Evolutionary conservation across 2,113 vertebrate species (phyloP).

Genomic region (Pelecanus crispus): DNA sequence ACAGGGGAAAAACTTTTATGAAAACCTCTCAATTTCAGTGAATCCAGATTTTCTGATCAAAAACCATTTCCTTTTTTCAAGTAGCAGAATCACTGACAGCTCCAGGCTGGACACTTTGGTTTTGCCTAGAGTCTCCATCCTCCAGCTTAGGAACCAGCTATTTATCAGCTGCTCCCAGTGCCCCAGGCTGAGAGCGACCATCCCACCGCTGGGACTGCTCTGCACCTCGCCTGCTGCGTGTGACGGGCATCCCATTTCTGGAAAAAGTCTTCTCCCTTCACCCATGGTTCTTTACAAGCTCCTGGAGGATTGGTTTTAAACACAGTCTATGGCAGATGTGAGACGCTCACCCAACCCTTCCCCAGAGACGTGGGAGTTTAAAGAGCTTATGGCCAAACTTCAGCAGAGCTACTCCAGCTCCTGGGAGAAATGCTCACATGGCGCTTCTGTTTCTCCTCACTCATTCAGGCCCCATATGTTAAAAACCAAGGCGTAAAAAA

Average conservation of each 20-base stretch:
- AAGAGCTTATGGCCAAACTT: constrained; percentile 3
- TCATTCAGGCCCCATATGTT: background rate
- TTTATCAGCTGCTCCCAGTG: background rate
- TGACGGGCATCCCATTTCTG: background rate
- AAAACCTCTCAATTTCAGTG: background rate
- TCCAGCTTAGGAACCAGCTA: background rate
- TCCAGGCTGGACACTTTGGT: background rate
- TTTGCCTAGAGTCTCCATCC: background rate
- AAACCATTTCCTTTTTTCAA: background rate
- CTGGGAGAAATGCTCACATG: background rate
- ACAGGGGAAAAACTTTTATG: background rate
- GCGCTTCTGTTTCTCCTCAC: constrained; percentile 6
- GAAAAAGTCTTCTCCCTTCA: background rate
- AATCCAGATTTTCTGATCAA: background rate
- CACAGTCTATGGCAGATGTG: background rate
- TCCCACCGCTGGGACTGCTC: fast-evolving
- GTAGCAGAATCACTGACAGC: background rate
- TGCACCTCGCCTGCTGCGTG: fast-evolving
- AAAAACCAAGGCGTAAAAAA: background rate
- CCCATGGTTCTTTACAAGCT: background rate
- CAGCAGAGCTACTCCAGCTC: background rate
- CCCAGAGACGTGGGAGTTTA: background rate
- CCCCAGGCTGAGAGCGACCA: background rate
- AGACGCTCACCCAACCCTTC: background rate
- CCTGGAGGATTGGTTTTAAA: background rate